Evolutionary conservation across 2,888 invertebrate genomes (phyloP), one percentile per base, ranked within the genome.

Genomic region (Cheilosia scutellata): DNA sequence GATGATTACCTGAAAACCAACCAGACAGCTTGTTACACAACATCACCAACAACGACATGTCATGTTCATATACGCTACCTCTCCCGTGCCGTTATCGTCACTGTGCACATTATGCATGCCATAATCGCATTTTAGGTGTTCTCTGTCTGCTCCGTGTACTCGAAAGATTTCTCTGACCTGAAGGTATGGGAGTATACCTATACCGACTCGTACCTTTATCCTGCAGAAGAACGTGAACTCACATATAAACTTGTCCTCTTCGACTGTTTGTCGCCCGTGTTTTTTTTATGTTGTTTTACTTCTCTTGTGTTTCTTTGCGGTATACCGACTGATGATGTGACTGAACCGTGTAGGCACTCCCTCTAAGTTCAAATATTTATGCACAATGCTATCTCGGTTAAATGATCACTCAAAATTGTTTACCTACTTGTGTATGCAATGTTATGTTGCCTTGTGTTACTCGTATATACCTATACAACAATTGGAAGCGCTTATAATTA

Each of bases 301-400:
- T 53, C 31, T 53, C 25, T 55, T 66, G 44, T 47, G 33, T 71
- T 77, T 66, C 66, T 68, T 68, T 83, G 66, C 68, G 72, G 83
- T 74, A 37, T 11, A 51, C 55, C 47, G 68, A 55, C 27, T 65
- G 78, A 55, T 65, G 78, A 55, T 66, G 74, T 29, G 55, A 16
- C 55, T 55, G 42, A 29, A 11, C 16, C 60, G 37, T 55, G 31
- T 16, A 42, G 79, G 63, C 83, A 83, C 83, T 74, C 83, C 83
- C 68, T 70, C 62, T 63, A 49, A 74, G 68, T 63, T 83, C 72
- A 79, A 83, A 83, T 83, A 83, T 79, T 83, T 83, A 74, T 83
- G 51, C 60, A 66, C 49, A 70, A 70, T 27, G 79, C 33, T 83
- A 83, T 74, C 74, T 79, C 44, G n/a, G 60, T 78, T 68, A 37